These are phyloP conservation scores for Neodon shergylaensis DNA, from an alignment of 2,113 vertebrate species.

Conservation along the genomic window DNA sequence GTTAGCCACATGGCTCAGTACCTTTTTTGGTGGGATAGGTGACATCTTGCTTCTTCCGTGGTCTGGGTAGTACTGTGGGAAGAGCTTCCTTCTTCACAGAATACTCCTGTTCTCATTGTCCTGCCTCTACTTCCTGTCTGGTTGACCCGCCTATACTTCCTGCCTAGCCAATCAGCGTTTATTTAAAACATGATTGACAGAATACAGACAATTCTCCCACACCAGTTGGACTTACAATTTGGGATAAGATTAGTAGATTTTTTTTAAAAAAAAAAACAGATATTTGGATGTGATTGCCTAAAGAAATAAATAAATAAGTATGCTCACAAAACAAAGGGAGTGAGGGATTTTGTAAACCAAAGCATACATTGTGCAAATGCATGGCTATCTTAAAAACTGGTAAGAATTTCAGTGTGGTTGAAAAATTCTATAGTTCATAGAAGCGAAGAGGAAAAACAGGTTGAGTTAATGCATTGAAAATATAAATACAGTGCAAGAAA, in stretches of 20 bases:
- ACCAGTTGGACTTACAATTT: background rate
- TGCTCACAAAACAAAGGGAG: background rate
- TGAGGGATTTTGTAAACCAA: background rate
- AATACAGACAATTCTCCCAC: no score
- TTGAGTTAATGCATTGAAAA: background rate
- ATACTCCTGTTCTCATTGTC: no score
- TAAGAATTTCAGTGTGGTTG: background rate
- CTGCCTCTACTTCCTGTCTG: no score
- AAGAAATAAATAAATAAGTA: background rate
- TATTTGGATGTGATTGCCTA: background rate
- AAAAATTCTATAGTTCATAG: background rate
- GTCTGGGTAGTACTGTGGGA: no score
- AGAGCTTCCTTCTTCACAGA: no score
- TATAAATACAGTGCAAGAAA: background rate
- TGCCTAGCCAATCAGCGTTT: no score
- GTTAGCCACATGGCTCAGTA: no score
- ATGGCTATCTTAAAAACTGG: background rate
- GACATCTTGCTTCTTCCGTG: no score
- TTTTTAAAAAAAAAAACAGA: background rate
- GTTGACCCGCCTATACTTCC: no score
- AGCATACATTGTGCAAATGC: background rate
- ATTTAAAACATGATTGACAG: no score
- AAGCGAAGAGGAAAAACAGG: background rate
- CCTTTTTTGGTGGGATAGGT: no score
- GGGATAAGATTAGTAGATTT: background rate